phyloP scores from a whole-genome alignment of 2,888 invertebrate species.

The Byasa hedistus region DNA sequence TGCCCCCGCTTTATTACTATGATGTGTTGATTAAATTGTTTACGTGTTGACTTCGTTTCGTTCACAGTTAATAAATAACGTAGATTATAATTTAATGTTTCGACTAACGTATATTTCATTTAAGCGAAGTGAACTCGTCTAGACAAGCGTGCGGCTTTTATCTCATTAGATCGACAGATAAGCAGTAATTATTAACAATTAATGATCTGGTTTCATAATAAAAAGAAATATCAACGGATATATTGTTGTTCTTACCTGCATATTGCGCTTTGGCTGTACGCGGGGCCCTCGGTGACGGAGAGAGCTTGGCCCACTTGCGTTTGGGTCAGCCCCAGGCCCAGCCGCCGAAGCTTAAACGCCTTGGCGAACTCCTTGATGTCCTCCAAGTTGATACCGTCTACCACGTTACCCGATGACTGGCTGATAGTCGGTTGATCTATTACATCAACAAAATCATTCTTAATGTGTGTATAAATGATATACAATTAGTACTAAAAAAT shows the following conservation, averaged over 20 bases:
- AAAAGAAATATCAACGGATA: conserved; percentile 1
- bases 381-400: conserved; percentile 97
- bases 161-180: conserved; percentile 39
- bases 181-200: conserved; percentile 27
- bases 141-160: conserved; percentile 72
- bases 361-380: conserved; percentile 99
- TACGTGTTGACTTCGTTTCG: conserved; percentile 27
- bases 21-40: conserved; percentile 31
- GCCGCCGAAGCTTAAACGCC: conserved; percentile 95
- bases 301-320: conserved; percentile 98
- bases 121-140: conserved; percentile 40
- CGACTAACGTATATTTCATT: conserved; percentile 17
- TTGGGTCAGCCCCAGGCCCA: conserved; percentile 96
- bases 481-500: too few relatives aligned
- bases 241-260: conserved; percentile 88
- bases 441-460: conserved; percentile 34
- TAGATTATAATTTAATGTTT: conserved; percentile 12
- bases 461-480: too few relatives aligned
- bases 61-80: conserved; percentile 26
- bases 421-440: conserved; percentile 95
- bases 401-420: conserved; percentile 95
- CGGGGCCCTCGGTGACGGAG: conserved; percentile 97
- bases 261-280: conserved; percentile 99
- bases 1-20: conserved; percentile 25
- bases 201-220: background rate